These are phyloP conservation scores for Matsumyia berberina DNA, from an alignment of 2,888 invertebrate species.

Conservation along the genomic window DNA sequence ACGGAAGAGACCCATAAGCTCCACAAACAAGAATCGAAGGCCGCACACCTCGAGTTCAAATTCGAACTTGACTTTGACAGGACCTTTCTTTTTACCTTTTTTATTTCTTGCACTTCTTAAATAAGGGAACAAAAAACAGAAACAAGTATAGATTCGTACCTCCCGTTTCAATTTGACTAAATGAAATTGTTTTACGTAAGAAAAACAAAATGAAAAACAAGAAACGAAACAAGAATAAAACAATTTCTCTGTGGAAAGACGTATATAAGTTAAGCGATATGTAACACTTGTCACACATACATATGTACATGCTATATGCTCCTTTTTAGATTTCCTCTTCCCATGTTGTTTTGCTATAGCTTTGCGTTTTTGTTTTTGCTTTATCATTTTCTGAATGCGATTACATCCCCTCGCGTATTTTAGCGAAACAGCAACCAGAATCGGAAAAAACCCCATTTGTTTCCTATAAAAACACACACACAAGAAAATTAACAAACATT, in stretches of 20 bases:
- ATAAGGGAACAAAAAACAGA: slow-evolving; percentile 37
- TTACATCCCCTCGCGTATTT: slow-evolving; percentile 25
- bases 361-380: no score
- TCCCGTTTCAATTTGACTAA: slow-evolving; percentile 31
- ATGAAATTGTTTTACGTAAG: slow-evolving; percentile 36
- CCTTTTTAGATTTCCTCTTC: slow-evolving; percentile 1
- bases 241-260: slow-evolving; percentile 92
- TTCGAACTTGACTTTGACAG: slow-evolving; percentile 22
- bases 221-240: slow-evolving; percentile 83
- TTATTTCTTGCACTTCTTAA: slow-evolving; percentile 57
- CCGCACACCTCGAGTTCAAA: slow-evolving; percentile 17
- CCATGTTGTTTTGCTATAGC: slow-evolving; percentile 24
- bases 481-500: slow-evolving; percentile 22
- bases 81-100: slow-evolving; percentile 13
- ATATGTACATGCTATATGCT: slow-evolving; percentile 22
- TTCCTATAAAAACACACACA: slow-evolving; percentile 17
- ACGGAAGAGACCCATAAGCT: no score
- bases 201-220: slow-evolving; percentile 82
- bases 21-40: slow-evolving; percentile 50
- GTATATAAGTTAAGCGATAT: slow-evolving; percentile 86
- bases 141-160: slow-evolving; percentile 37
- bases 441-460: slow-evolving; percentile 36
- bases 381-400: slow-evolving; percentile 32
- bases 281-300: no score
- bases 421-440: slow-evolving; percentile 53